Conservation (phyloP, 2,888 invertebrate genomes). For the Caenorhabditis sp. region DNA sequence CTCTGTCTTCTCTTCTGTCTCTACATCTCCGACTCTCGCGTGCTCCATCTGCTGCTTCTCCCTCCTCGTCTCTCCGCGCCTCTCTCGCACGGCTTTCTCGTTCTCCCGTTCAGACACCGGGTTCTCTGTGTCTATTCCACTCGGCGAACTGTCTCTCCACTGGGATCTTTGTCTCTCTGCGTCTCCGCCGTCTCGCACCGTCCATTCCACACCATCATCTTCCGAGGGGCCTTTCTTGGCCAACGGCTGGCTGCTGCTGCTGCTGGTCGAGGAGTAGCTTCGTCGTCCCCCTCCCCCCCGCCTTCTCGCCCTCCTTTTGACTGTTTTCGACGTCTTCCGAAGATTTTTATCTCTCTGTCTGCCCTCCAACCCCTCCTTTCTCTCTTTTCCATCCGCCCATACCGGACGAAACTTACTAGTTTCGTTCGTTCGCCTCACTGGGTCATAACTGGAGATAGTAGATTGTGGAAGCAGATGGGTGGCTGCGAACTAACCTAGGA, state of each 20-base stretch:
- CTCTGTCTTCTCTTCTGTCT: slow-evolving; percentile 8
- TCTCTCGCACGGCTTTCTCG: slow-evolving; percentile 31
- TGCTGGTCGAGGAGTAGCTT: slow-evolving; percentile 32
- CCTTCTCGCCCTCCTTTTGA: slow-evolving; percentile 32
- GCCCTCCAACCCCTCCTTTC: background rate
- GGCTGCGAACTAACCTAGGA: too few species aligned
- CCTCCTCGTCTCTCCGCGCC: slow-evolving; percentile 34
- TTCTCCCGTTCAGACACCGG: slow-evolving; percentile 30
- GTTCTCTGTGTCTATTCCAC: slow-evolving; percentile 43
- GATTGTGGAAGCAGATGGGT: too few species aligned
- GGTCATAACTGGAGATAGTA: too few species aligned
- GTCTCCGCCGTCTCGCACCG: slow-evolving; percentile 35
- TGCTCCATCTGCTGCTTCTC: slow-evolving; percentile 18
- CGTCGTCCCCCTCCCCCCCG: slow-evolving; percentile 24
- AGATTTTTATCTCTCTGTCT: slow-evolving; percentile 17
- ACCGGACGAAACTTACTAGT: slow-evolving; percentile 13
- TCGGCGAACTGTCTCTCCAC: slow-evolving; percentile 28
- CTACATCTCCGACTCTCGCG: slow-evolving; percentile 3
- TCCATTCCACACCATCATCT: slow-evolving; percentile 57
- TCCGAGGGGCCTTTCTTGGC: slow-evolving; percentile 57
- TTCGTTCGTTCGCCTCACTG: background rate
- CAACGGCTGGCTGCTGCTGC: slow-evolving; percentile 36
- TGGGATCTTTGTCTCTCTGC: slow-evolving; percentile 40
- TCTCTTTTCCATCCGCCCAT: background rate
- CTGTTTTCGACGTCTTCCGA: slow-evolving; percentile 19